Evolutionary conservation across 2,888 invertebrate genomes (phyloP), one percentile per base, ranked within the genome.

Genomic region (Mesorhabditis spiculigera): DNA sequence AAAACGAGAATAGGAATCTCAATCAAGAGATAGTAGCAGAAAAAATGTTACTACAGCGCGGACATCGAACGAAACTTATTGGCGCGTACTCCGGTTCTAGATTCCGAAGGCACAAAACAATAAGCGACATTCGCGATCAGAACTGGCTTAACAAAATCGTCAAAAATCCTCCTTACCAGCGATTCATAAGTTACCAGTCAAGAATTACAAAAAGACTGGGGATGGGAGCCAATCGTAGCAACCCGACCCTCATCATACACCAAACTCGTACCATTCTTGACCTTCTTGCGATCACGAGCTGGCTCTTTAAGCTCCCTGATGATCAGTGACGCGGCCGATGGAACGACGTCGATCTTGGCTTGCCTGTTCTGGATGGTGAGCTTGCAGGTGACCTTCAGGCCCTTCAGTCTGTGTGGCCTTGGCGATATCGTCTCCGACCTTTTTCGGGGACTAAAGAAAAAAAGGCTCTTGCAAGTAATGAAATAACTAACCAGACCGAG

Each of bases 371-470:
- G 97, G 84, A 98, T 97, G 71, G 94, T 94, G 83, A 98, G 90
- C 87, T 94, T 93, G 4, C 97, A 96, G 0, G 98, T 98, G 86
- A 99, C 95, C 89, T 97, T 97, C 81, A 98, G 89, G 78, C 97
- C 98, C 87, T 98, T 98, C 98, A 98, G 87, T 98, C 97, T 92
- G 90, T 8, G 98, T 98, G 3, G 95, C 95, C 89, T 98, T 98
- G 77, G 97, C 96, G 86, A 98, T 98, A 88, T 98, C 98, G 89
- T 98, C 98, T 90, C 98, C 98, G 86, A 98, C 93, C 90, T 98
- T 98, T 89, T 98, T 98, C 71, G 98, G 98, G 63, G 97, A 96
- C 58, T 50, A 50, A 50, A 50, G n/a, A 13, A 50, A 13, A n/a
- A n/a, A 50, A 50, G 58, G 10, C n/a, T 93, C 95, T 87, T 68